Conservation (phyloP, 2,888 invertebrate species). For the Herminia tarsipennalis region DNA sequence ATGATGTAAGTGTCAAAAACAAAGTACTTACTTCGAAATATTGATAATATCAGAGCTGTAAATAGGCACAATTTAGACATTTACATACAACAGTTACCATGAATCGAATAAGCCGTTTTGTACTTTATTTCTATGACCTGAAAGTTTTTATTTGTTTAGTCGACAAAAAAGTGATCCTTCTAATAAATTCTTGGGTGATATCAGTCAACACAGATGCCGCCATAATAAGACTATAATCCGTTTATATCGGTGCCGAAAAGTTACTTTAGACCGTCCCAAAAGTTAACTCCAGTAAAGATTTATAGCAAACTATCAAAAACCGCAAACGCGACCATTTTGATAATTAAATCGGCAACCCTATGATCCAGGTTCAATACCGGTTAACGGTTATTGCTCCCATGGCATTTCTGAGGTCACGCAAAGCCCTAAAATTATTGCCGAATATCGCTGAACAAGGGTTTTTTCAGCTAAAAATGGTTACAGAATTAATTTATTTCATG, state of each 20-base stretch:
- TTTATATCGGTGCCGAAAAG: not conserved
- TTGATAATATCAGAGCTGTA: no score
- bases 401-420: slow-evolving; percentile 30
- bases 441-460: slow-evolving; percentile 3
- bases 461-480: slow-evolving; percentile 5
- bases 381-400: slow-evolving; percentile 23
- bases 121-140: no score
- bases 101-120: no score
- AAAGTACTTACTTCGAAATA: no score
- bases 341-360: slow-evolving; percentile 27
- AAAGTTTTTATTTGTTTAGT: no score
- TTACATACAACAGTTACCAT: no score
- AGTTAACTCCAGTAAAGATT: not conserved
- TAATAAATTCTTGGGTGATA: no score
- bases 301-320: slow-evolving; percentile 20
- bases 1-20: no score
- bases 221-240: not conserved
- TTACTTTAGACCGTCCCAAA: not conserved
- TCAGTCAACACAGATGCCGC: not conserved
- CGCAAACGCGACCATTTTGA: slow-evolving; percentile 17
- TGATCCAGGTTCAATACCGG: slow-evolving; percentile 27
- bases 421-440: slow-evolving; percentile 10
- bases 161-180: no score
- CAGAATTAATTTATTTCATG: slow-evolving; percentile 8
- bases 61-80: no score